Evolutionary conservation across 92 coral and sea anemone genomes (phyloP).

Genomic region (Parazoanthus swiftii): DNA sequence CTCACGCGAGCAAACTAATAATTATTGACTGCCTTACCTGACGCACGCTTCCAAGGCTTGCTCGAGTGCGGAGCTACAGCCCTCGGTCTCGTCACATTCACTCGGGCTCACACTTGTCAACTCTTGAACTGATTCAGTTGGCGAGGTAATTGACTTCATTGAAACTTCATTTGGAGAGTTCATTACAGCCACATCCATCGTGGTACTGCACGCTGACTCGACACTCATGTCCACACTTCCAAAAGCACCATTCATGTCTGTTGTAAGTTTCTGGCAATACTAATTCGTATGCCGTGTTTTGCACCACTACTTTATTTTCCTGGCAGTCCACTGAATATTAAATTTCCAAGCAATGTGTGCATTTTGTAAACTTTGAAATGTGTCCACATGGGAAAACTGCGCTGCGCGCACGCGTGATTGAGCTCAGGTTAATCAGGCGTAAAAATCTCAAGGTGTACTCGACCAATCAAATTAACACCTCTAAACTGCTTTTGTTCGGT

Average conservation of each 20-base stretch:
- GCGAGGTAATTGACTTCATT: constrained; percentile 40
- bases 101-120: constrained; percentile 9
- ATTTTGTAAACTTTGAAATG: constrained; percentile 21
- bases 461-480: constrained; percentile 31
- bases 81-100: constrained; percentile 24
- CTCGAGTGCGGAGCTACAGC: constrained; percentile 4
- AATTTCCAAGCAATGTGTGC: constrained; percentile 29
- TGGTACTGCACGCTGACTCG: constrained; percentile 20
- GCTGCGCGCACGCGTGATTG: constrained; percentile 32
- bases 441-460: constrained; percentile 21
- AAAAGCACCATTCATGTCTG: constrained; percentile 5
- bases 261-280: neutral
- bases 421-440: constrained; percentile 19
- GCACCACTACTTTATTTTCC: neutral
- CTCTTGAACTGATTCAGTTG: constrained; percentile 35
- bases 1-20: constrained; percentile 11
- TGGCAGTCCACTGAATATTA: constrained; percentile 26
- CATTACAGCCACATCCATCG: constrained; percentile 25
- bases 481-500: constrained; percentile 17
- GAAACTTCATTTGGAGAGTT: constrained; percentile 41
- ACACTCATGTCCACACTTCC: constrained; percentile 16
- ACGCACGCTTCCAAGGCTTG: constrained; percentile 29
- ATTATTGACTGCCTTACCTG: neutral
- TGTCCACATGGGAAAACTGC: constrained; percentile 36
- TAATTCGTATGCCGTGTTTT: neutral